Conservation (phyloP, 2,113 vertebrate genomes). For the Stegastes partitus region DNA sequence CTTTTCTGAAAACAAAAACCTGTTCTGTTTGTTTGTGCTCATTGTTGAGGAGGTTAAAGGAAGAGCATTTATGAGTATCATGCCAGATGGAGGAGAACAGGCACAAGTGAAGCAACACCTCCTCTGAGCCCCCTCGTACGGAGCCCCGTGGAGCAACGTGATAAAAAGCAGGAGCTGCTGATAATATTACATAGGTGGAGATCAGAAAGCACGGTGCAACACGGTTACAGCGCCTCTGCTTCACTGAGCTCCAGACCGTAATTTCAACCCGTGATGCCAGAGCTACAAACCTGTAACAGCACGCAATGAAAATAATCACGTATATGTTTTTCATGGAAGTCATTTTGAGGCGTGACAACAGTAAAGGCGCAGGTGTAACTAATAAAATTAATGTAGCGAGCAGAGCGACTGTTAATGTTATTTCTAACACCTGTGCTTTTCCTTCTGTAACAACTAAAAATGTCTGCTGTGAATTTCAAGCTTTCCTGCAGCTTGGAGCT, state of each 20-base stretch:
- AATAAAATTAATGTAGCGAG: not conserved
- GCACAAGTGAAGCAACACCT: not conserved
- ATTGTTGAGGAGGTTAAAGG: constrained; percentile 3
- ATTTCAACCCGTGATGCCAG: not conserved
- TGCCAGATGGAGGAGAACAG: constrained; percentile 18
- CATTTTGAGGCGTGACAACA: not conserved
- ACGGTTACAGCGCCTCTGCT: not conserved
- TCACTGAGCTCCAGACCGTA: not conserved
- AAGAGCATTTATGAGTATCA: not conserved
- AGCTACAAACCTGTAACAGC: not conserved
- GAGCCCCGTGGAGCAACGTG: not conserved
- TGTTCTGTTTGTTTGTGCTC: not conserved
- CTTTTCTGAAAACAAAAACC: constrained; percentile 16
- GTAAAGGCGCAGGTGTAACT: not conserved
- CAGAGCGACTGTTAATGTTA: not conserved
- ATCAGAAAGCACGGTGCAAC: not conserved
- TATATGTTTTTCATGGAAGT: not conserved
- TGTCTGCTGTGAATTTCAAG: not conserved
- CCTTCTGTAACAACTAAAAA: not conserved
- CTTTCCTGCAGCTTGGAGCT: not conserved
- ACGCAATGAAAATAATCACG: not conserved
- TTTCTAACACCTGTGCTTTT: not conserved
- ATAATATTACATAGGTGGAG: not conserved
- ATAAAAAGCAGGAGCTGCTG: not conserved
- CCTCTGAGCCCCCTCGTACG: constrained; percentile 1